Evolutionary conservation across 2,113 vertebrate genomes (phyloP).

Genomic region (Malurus elegans): DNA sequence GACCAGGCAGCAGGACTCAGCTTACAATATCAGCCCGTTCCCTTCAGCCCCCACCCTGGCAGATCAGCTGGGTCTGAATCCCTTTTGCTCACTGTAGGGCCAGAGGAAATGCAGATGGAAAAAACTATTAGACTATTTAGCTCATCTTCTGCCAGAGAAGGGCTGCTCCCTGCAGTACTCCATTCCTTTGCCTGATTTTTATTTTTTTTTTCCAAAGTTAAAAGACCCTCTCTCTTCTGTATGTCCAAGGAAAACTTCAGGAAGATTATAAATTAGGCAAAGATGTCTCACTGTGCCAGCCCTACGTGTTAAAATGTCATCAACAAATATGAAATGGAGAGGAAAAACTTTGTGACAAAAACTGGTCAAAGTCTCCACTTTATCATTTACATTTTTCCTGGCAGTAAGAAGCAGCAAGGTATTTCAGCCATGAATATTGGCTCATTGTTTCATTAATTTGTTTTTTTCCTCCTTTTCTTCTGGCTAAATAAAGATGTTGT

Average conservation of each 20-base stretch:
- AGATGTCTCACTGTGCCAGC: background rate
- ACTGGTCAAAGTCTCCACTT: background rate
- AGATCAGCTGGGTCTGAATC: conserved; percentile 6
- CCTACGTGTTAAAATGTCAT: background rate
- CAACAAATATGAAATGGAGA: background rate
- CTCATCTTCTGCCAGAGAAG: conserved; percentile 25
- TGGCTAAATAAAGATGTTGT: background rate
- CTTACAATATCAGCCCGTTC: background rate
- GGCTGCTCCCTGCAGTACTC: background rate
- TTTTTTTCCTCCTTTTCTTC: background rate
- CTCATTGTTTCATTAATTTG: background rate
- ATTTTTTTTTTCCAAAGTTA: background rate
- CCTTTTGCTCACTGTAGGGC: background rate
- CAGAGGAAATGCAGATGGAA: conserved; percentile 43
- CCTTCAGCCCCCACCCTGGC: background rate
- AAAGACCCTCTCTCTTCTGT: background rate
- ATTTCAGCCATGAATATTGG: background rate
- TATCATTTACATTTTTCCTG: conserved; percentile 43
- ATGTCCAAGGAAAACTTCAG: background rate
- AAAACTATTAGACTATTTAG: conserved; percentile 27
- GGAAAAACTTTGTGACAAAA: conserved; percentile 41
- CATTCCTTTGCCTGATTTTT: background rate
- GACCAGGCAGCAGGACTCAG: background rate
- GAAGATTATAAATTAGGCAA: background rate
- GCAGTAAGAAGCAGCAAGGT: background rate